Evolutionary conservation across 2,113 vertebrate genomes (phyloP).

Genomic region (Quiscalus mexicanus): DNA sequence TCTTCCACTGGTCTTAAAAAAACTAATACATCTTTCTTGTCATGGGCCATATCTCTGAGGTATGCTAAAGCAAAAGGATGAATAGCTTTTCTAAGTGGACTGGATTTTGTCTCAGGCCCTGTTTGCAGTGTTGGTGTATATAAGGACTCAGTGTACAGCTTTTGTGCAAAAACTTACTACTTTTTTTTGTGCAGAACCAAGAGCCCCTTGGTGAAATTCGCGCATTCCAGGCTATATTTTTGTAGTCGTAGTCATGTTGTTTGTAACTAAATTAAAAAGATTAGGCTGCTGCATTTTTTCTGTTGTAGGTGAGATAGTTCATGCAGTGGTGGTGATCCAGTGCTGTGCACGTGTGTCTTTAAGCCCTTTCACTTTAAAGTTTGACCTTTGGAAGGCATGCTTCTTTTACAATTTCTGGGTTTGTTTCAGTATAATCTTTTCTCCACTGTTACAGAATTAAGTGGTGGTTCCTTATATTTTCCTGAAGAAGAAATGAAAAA

Average conservation of each 20-base stretch:
- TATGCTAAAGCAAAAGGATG: neutral
- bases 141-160: neutral
- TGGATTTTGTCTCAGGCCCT: neutral
- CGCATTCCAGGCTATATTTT: neutral
- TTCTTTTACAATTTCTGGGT: neutral
- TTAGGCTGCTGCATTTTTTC: neutral
- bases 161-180: neutral
- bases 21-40: neutral
- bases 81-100: neutral
- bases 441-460: neutral
- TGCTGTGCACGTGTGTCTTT: accelerated
- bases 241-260: neutral
- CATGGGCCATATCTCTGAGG: neutral
- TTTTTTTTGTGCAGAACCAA: neutral
- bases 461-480: neutral
- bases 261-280: neutral
- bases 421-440: neutral
- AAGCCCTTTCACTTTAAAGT: neutral
- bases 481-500: neutral
- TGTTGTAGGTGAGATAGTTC: neutral
- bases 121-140: neutral
- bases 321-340: neutral
- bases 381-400: neutral
- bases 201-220: neutral
- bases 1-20: neutral